A percentile compares a stretch with the other conserved stretches of the same genome.
phyloP scores from a whole-genome alignment of 2,797 vertebrate species.

The Bucorvus abyssinicus region DNA sequence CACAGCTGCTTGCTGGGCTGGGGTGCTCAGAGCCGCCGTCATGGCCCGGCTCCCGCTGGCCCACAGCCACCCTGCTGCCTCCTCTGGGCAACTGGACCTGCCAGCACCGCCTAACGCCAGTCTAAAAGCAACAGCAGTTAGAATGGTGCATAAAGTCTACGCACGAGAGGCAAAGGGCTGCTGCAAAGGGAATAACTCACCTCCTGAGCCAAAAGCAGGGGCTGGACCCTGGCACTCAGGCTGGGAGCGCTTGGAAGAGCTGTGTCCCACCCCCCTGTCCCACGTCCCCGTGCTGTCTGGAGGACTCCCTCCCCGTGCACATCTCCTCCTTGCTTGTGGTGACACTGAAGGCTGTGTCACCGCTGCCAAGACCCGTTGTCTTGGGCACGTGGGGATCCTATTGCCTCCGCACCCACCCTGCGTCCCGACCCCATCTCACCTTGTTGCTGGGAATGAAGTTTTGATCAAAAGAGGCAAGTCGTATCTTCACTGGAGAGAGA shows the following conservation, averaged over 20 bases:
- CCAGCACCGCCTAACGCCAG: no score
- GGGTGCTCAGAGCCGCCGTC: not conserved
- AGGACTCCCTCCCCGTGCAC: not conserved
- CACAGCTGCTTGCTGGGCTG: not conserved
- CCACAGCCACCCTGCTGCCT: no score
- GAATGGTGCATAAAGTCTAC: not conserved
- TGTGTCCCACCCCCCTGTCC: no score
- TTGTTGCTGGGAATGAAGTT: not conserved
- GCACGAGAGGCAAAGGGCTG: not conserved
- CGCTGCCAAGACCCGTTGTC: rapidly evolving
- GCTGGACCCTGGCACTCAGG: not conserved
- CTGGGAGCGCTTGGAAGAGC: not conserved
- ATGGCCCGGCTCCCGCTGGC: not conserved
- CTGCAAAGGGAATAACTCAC: not conserved
- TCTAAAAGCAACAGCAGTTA: not conserved
- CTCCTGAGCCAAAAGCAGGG: not conserved
- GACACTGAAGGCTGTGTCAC: not conserved
- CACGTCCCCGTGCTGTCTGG: not conserved
- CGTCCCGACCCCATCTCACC: not conserved
- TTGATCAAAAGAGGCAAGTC: not conserved
- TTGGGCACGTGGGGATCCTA: rapidly evolving
- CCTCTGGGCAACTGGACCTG: no score
- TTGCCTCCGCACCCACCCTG: rapidly evolving
- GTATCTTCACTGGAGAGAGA: slow-evolving; percentile 2
- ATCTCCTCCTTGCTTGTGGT: rapidly evolving